These are phyloP conservation scores for Sebastes flavidus DNA, from an alignment of 2,797 vertebrate genomes.

Conservation along the genomic window DNA sequence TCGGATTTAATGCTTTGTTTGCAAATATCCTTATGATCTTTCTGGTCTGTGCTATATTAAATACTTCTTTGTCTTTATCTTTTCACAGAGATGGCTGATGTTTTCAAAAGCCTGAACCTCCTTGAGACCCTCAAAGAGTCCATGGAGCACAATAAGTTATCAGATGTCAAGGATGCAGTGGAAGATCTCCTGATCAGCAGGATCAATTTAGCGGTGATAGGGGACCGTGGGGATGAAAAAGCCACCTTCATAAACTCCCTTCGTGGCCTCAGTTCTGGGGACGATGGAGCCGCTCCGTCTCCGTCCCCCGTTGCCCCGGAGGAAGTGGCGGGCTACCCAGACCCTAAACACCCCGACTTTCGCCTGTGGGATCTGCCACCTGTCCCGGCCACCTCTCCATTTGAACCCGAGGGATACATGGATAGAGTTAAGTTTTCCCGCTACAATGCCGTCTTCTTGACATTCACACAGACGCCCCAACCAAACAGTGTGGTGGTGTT, in stretches of 20 bases:
- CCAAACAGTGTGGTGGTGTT: constrained; percentile 66
- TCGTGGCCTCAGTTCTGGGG: constrained; percentile 64
- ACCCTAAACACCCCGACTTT: constrained; percentile 79
- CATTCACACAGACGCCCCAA: constrained; percentile 52
- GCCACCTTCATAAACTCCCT: constrained; percentile 75
- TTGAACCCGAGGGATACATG: constrained; percentile 72
- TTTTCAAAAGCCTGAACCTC: constrained; percentile 76
- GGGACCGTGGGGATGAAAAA: constrained; percentile 71
- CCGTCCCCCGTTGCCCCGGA: constrained; percentile 45
- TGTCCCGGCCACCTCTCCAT: constrained; percentile 51
- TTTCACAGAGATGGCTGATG: constrained; percentile 73
- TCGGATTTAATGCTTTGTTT: neutral
- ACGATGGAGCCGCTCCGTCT: constrained; percentile 64
- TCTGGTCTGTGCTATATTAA: neutral
- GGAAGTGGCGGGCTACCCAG: constrained; percentile 65
- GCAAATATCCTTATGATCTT: neutral
- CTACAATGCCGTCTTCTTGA: constrained; percentile 76
- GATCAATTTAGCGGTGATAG: constrained; percentile 75
- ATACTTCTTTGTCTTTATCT: neutral
- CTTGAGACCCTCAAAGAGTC: constrained; percentile 79
- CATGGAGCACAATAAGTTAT: constrained; percentile 77
- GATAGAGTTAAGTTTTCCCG: constrained; percentile 68
- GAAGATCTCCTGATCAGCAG: constrained; percentile 82
- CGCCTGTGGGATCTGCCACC: constrained; percentile 79
- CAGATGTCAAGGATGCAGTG: constrained; percentile 78